Conservation (phyloP, 2,888 invertebrate genomes). For the Auanema freiburgensis region DNA sequence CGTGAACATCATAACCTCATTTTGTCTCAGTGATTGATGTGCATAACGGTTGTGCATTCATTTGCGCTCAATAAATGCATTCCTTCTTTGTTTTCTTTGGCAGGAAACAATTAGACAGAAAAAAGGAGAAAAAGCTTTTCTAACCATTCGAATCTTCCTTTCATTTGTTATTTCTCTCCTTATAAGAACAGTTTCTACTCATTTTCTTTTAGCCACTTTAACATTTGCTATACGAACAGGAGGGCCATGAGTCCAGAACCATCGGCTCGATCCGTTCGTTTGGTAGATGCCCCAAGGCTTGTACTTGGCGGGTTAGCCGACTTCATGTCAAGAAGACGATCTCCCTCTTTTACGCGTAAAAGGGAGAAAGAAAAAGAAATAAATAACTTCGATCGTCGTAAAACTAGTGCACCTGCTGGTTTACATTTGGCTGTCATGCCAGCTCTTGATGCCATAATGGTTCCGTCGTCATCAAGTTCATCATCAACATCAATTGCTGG, state of each 20-base stretch:
- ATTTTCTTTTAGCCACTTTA: background rate
- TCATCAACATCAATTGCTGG: background rate
- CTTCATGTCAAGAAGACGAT: slow-evolving; percentile 30
- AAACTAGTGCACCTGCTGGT: slow-evolving; percentile 37
- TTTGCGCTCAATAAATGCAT: too few species aligned
- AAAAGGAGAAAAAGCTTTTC: too few species aligned
- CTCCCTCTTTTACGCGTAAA: slow-evolving; percentile 29
- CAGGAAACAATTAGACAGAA: too few species aligned
- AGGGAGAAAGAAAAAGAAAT: slow-evolving; percentile 22
- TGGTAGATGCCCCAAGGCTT: slow-evolving; percentile 12
- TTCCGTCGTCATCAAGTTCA: background rate
- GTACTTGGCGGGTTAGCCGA: slow-evolving; percentile 29
- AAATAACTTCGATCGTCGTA: slow-evolving; percentile 16
- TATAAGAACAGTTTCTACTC: background rate
- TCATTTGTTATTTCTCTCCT: background rate
- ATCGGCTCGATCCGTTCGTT: background rate
- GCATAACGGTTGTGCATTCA: too few species aligned
- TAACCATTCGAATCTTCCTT: too few species aligned
- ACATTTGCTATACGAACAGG: background rate
- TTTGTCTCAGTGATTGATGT: too few species aligned
- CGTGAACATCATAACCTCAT: too few species aligned
- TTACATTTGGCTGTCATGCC: slow-evolving; percentile 33
- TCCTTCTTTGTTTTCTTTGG: too few species aligned
- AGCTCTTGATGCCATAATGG: background rate
- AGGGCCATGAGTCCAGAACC: slow-evolving; percentile 4